phyloP scores from a whole-genome alignment of 2,113 vertebrate genomes.

The Oenanthe melanoleuca region DNA sequence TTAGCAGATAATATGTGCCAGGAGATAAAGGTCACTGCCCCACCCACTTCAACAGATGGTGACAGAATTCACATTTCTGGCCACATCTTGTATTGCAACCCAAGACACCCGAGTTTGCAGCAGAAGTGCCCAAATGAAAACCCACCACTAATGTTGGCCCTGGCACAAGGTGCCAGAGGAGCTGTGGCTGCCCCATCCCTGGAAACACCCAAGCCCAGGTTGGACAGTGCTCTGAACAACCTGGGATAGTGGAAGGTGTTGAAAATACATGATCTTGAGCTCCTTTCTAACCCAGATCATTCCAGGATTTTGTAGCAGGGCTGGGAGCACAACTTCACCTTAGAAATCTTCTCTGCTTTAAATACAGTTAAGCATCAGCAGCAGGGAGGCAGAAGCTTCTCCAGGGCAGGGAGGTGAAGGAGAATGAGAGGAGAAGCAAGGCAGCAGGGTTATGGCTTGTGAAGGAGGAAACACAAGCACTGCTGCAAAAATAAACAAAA shows the following conservation, averaged over 20 bases:
- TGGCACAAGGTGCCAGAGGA: fast-evolving
- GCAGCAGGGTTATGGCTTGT: not conserved
- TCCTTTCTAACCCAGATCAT: not conserved
- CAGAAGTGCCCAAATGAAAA: not conserved
- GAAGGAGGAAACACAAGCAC: not conserved
- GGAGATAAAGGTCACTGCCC: no score
- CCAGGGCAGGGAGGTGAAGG: not conserved
- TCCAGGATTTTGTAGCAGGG: not conserved
- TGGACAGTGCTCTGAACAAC: not conserved
- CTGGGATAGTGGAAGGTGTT: not conserved
- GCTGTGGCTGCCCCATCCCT: not conserved
- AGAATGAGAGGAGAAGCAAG: not conserved
- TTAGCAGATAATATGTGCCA: no score
- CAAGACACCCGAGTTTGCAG: no score
- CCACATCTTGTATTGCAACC: no score
- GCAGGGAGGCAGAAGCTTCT: not conserved
- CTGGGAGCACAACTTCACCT: not conserved
- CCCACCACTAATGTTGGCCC: fast-evolving
- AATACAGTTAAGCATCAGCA: not conserved
- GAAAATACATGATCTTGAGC: not conserved
- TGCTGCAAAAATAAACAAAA: not conserved
- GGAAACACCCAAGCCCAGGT: not conserved
- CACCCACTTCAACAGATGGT: no score
- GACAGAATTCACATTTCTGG: no score
- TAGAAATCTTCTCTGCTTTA: not conserved